Base-by-base conservation (phyloP, 2,888 invertebrate genomes). In the Drosophila meridionalis region DNA sequence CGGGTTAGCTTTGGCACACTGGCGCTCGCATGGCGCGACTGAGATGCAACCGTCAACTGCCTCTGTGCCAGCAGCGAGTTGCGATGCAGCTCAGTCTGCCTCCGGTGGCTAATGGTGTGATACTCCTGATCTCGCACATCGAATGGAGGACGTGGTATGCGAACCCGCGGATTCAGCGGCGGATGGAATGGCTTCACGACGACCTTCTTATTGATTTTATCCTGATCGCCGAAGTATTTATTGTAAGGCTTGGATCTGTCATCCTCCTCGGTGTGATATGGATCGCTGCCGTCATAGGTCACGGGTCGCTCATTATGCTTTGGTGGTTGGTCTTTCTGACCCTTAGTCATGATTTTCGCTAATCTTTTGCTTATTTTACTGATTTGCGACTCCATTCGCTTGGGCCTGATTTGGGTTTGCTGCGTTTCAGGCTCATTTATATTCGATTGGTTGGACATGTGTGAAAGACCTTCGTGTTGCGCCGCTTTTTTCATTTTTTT, bases 111-210 rank as follows among this genome's bases (percentile, higher is more conserved):
- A 4, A 77, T 12, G 0, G 87, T 88, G 57, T 87, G 87, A 34
- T 76, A 88, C 42, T 87, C 84, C 7, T 76, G 77, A 28, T 88
- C 82, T 4, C 87, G 72, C 0, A 63, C 89, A 72, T 87, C 87
- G 32, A 87, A 87, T 1, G 87, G 87, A 0, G 87, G 87, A 1
- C 69, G 78, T 2, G 87, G 87, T 50, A 70, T 63, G 8, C 79
- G 87, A 6, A 87, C 64, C 12, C 87, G 77, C 0, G 86, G 89
- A 76, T 87, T 87, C 1, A 87, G 40, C 0, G 87, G 87, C 4
- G 89, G 87, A 65, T 81, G 52, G 7, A 70, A 84, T 2, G 74
- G 75, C n/a, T 73, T 64, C 1, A 45, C 9, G 30, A 45, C 52
- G 32, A 50, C 12, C 42, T 6, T 64, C 45, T 8, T 36, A 11